Evolutionary conservation across 2,113 vertebrate species (phyloP).

Genomic region (Rhodinocichla rosea): DNA sequence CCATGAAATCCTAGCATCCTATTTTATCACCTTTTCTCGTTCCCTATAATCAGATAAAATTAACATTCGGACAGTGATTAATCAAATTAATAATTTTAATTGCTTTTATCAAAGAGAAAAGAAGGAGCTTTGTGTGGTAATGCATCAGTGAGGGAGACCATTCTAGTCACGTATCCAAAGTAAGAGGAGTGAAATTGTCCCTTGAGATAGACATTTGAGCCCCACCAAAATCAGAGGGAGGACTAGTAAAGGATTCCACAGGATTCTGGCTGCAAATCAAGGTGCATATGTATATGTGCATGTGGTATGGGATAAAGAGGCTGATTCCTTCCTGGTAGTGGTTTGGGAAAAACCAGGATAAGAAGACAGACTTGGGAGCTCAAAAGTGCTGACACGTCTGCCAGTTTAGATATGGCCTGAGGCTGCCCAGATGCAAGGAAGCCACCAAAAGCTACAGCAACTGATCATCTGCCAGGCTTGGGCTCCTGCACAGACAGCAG

Average conservation of each 20-base stretch:
- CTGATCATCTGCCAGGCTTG: not conserved
- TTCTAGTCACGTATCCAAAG: not conserved
- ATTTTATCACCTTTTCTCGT: constrained; percentile 60
- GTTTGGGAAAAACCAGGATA: not conserved
- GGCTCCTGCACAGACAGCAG: not conserved
- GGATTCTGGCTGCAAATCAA: not conserved
- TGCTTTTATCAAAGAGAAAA: constrained; percentile 1
- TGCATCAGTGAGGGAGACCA: not conserved
- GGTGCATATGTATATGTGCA: not conserved
- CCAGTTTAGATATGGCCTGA: not conserved
- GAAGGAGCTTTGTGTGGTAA: not conserved
- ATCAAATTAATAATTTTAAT: not conserved
- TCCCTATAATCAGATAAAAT: constrained; percentile 15
- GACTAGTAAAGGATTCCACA: not conserved
- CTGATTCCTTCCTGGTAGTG: not conserved
- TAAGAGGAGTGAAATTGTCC: not conserved
- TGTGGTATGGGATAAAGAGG: not conserved
- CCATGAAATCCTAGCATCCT: constrained; percentile 54
- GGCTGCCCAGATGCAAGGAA: not conserved
- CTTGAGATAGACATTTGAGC: not conserved
- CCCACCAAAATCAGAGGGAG: not conserved
- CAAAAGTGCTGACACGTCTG: not conserved
- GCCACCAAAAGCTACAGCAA: not conserved
- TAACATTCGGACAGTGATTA: not conserved
- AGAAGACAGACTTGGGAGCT: not conserved